These are phyloP conservation scores for Brachymystax lenok DNA, from an alignment of 2,797 vertebrate species.

Conservation along the genomic window DNA sequence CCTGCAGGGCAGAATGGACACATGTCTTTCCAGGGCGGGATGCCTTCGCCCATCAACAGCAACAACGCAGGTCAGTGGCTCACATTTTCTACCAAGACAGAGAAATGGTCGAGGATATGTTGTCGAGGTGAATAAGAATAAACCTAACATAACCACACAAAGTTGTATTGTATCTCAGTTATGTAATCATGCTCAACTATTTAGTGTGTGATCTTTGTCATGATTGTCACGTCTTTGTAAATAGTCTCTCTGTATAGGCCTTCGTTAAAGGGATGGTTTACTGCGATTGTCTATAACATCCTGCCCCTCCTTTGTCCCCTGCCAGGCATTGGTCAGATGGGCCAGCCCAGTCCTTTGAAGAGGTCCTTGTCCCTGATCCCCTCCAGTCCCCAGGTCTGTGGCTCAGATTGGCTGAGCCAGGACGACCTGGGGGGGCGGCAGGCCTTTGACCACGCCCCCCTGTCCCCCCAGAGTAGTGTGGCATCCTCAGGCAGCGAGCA, in stretches of 20 bases:
- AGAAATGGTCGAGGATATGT: neutral
- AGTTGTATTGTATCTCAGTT: neutral
- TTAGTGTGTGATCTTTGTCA: neutral
- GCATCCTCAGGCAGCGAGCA: constrained; percentile 97
- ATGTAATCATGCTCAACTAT: neutral
- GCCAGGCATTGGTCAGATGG: constrained; percentile 83
- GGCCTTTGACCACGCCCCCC: constrained; percentile 87
- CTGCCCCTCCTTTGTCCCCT: neutral
- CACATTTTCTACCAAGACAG: neutral
- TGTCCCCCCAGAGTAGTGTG: constrained; percentile 94
- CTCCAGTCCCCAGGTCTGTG: constrained; percentile 80
- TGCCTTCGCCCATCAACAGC: constrained; percentile 84
- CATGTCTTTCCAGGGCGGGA: constrained; percentile 83
- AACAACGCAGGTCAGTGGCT: constrained; percentile 78
- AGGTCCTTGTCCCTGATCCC: constrained; percentile 88
- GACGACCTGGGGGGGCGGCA: constrained; percentile 81
- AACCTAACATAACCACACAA: no score
- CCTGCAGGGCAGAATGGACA: constrained; percentile 88
- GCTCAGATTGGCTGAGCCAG: constrained; percentile 84
- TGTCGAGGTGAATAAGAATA: neutral
- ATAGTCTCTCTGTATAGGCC: constrained; percentile 8
- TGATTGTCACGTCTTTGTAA: neutral
- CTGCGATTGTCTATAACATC: neutral
- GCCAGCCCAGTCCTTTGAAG: constrained; percentile 88
- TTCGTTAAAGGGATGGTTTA: neutral